Percentiles rank a stretch among this genome's conserved stretches.
phyloP scores from a whole-genome alignment of 1,140 invertebrate genomes.

The Sycophaga agraensis region DNA sequence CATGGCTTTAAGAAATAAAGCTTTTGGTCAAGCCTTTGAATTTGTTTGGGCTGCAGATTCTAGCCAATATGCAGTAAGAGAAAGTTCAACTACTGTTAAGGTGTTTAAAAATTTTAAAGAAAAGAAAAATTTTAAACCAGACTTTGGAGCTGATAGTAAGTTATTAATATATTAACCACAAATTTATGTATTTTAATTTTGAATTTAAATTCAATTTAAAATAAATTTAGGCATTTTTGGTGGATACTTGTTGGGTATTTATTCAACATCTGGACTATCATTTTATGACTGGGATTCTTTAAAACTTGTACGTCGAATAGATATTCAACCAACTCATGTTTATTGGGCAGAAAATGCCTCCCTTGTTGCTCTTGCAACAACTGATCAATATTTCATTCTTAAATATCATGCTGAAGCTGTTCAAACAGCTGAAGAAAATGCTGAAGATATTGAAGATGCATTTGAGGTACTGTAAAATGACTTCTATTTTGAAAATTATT shows the following conservation, averaged over 20 bases:
- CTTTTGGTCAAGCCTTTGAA: constrained; percentile 96
- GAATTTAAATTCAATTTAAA: not conserved
- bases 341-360: constrained; percentile 98
- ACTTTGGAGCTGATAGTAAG: constrained; percentile 89
- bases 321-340: constrained; percentile 91
- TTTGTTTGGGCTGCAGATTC: constrained; percentile 99
- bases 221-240: constrained; percentile 82
- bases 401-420: constrained; percentile 83
- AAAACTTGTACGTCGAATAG: constrained; percentile 90
- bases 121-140: constrained; percentile 91
- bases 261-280: constrained; percentile 86
- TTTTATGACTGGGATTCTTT: constrained; percentile 98
- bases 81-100: constrained; percentile 86
- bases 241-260: constrained; percentile 90
- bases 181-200: not conserved
- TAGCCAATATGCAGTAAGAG: constrained; percentile 91
- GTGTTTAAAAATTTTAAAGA: constrained; percentile 99
- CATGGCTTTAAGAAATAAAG: constrained; percentile 97
- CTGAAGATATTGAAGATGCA: constrained; percentile 95
- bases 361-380: constrained; percentile 90
- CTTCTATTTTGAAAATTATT: not conserved
- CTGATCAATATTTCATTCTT: constrained; percentile 95
- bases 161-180: not conserved
- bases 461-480: constrained; percentile 78
- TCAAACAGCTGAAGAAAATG: constrained; percentile 71